Conservation (phyloP, 2,797 vertebrate species). For the Acrocephalus scirpaceus region DNA sequence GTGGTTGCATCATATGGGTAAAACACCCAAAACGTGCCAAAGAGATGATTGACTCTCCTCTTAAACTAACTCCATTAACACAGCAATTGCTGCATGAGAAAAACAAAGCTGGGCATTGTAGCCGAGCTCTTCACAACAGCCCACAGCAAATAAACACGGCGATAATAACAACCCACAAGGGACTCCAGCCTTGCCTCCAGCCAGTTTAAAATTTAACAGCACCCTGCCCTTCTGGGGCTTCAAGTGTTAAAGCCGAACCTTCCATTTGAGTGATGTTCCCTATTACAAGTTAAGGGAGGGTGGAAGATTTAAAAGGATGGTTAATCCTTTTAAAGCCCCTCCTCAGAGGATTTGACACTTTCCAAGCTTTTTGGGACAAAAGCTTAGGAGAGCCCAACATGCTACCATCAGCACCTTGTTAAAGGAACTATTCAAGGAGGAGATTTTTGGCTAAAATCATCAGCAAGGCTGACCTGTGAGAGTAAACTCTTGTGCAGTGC, state of each 20-base stretch:
- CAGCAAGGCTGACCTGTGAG: background rate
- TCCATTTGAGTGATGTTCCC: background rate
- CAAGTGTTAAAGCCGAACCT: background rate
- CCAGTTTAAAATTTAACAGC: conserved; percentile 23
- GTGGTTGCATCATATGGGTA: fast-evolving
- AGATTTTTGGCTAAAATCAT: background rate
- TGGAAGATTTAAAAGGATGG: background rate
- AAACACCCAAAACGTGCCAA: background rate
- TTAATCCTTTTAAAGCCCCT: background rate
- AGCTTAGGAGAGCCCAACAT: background rate
- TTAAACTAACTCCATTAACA: background rate
- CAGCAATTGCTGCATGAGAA: background rate
- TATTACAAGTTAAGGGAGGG: background rate
- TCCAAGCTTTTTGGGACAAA: background rate
- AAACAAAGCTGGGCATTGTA: background rate
- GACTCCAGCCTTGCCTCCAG: background rate
- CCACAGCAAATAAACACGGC: conserved; percentile 44
- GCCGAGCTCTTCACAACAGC: background rate
- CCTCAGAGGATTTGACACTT: background rate
- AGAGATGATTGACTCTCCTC: background rate
- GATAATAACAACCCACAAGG: conserved; percentile 45
- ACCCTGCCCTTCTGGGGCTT: conserved; percentile 3
- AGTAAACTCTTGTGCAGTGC: background rate
- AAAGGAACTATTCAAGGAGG: background rate
- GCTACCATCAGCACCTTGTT: background rate